Conservation (phyloP, 2,113 vertebrate species). For the Nicator chloris region DNA sequence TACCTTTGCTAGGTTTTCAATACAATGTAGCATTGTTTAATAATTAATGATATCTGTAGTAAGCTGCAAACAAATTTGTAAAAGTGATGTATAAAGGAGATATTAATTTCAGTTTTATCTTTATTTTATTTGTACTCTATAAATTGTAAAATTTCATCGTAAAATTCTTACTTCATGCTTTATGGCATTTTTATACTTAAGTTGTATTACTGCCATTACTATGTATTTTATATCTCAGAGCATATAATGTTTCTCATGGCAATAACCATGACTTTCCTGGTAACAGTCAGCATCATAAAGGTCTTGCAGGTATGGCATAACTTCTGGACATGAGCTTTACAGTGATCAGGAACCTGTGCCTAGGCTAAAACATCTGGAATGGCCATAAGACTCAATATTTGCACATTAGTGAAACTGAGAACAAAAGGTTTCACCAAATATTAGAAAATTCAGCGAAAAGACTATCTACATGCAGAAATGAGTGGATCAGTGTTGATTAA, state of each 20-base stretch:
- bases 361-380: not conserved
- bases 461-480: not conserved
- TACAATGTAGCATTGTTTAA: not conserved
- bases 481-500: not conserved
- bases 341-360: not conserved
- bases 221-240: not conserved
- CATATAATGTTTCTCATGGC: not conserved
- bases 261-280: not conserved
- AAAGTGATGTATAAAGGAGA: not conserved
- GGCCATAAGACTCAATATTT: not conserved
- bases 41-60: not conserved
- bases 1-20: not conserved
- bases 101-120: not conserved
- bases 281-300: not conserved
- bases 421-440: not conserved
- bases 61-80: not conserved
- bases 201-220: not conserved
- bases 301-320: not conserved
- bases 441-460: not conserved
- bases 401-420: not conserved
- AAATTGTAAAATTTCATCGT: not conserved
- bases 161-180: not conserved
- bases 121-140: not conserved
- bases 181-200: not conserved
- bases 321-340: not conserved